phyloP scores from a whole-genome alignment of 1,140 invertebrate genomes.

The Heliothis virescens region DNA sequence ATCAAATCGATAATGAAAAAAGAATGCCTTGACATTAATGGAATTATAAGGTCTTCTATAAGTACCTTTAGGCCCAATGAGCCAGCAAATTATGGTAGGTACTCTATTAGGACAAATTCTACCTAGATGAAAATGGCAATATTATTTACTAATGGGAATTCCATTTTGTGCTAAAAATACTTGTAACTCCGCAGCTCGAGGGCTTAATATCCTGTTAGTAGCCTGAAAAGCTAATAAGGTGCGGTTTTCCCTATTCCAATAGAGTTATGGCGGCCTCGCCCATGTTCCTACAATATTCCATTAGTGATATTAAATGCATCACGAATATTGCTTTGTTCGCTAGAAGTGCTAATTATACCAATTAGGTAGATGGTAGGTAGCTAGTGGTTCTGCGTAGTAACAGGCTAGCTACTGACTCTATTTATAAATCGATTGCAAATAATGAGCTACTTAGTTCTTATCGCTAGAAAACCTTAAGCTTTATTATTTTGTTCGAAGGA shows the following conservation, averaged over 20 bases:
- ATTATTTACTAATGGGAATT: background rate
- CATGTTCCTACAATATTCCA: conserved; percentile 48
- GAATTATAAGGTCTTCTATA: background rate
- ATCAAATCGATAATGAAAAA: conserved; percentile 7
- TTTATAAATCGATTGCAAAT: conserved; percentile 3
- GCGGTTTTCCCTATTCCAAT: conserved; percentile 47
- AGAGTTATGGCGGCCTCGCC: conserved; percentile 36
- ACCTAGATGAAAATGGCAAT: background rate
- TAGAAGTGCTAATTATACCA: conserved; percentile 41
- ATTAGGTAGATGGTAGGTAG: conserved; percentile 21
- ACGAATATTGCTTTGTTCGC: conserved; percentile 38
- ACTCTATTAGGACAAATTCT: too few relatives aligned
- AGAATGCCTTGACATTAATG: background rate
- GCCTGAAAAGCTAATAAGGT: conserved; percentile 31
- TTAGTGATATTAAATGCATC: conserved; percentile 57
- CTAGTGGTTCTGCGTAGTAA: conserved; percentile 1
- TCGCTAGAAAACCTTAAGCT: background rate
- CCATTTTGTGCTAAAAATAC: conserved; percentile 12
- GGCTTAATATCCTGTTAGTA: conserved; percentile 39
- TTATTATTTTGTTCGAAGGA: background rate
- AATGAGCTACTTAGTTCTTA: background rate
- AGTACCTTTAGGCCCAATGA: too few relatives aligned
- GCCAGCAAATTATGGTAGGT: too few relatives aligned
- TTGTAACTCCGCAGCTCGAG: conserved; percentile 8
- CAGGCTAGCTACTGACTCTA: conserved; percentile 13